Conservation (phyloP, 2,113 vertebrate genomes). For the Nipponia nippon region DNA sequence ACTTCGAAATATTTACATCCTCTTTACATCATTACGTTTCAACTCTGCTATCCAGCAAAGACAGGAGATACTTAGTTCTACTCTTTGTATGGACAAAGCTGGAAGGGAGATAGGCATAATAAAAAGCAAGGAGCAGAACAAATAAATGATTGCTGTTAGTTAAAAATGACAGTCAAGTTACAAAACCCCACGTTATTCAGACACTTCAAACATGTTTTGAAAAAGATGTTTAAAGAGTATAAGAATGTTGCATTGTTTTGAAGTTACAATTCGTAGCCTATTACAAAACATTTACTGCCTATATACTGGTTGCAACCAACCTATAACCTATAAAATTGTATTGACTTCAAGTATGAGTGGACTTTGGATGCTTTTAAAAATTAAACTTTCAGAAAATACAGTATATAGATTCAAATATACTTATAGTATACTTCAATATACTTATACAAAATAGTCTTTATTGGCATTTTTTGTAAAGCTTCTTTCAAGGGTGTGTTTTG, state of each 20-base stretch:
- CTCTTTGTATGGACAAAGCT: neutral
- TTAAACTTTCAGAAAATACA: neutral
- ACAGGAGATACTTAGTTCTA: neutral
- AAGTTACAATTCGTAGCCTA: neutral
- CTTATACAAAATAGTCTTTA: neutral
- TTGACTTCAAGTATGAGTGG: neutral
- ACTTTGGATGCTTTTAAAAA: neutral
- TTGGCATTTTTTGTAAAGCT: neutral
- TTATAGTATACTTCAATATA: no score
- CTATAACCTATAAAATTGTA: neutral
- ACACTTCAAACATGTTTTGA: neutral
- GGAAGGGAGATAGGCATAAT: neutral
- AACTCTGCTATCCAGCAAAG: neutral
- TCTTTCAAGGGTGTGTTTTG: neutral
- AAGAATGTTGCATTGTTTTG: neutral
- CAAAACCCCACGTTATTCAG: rapidly evolving
- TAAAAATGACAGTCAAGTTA: neutral
- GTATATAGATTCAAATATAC: neutral
- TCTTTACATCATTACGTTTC: neutral
- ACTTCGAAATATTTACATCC: neutral
- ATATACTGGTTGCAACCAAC: neutral
- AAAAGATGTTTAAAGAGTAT: neutral
- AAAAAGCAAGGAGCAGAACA: neutral
- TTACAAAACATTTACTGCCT: neutral
- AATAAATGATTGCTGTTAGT: neutral